phyloP scores from a whole-genome alignment of 2,888 invertebrate genomes.

The Merodon equestris region DNA sequence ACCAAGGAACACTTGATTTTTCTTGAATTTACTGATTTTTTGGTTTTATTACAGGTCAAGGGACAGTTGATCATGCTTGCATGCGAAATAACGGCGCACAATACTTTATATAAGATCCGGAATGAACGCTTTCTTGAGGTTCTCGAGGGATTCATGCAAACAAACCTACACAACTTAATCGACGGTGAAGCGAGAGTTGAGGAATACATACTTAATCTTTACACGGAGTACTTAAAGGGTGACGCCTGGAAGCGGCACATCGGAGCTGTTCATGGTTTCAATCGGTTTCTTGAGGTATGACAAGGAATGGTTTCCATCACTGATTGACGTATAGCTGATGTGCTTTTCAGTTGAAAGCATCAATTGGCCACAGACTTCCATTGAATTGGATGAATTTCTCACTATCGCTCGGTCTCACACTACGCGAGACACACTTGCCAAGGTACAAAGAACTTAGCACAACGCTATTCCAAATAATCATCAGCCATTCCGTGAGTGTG shows the following conservation, averaged over 20 bases:
- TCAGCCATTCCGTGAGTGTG: conserved; percentile 72
- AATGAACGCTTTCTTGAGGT: conserved; percentile 69
- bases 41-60: conserved; percentile 68
- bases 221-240: conserved; percentile 72
- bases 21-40: not conserved
- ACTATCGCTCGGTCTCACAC: conserved; percentile 74
- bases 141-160: conserved; percentile 69
- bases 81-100: conserved; percentile 73
- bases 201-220: conserved; percentile 71
- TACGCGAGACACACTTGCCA: conserved; percentile 74
- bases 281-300: conserved; percentile 73
- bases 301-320: not conserved
- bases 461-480: conserved; percentile 72
- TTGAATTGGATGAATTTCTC: conserved; percentile 72
- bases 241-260: conserved; percentile 75
- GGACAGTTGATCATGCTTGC: conserved; percentile 71
- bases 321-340: not conserved
- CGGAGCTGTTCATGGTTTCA: conserved; percentile 74
- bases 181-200: conserved; percentile 33
- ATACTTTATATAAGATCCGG: conserved; percentile 71
- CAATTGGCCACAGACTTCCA: conserved; percentile 28
- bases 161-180: conserved; percentile 26
- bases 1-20: not conserved
- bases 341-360: conserved; percentile 63
- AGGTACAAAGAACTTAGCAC: conserved; percentile 74